Conservation (phyloP, 2,113 vertebrate genomes). For the Plectropomus leopardus region DNA sequence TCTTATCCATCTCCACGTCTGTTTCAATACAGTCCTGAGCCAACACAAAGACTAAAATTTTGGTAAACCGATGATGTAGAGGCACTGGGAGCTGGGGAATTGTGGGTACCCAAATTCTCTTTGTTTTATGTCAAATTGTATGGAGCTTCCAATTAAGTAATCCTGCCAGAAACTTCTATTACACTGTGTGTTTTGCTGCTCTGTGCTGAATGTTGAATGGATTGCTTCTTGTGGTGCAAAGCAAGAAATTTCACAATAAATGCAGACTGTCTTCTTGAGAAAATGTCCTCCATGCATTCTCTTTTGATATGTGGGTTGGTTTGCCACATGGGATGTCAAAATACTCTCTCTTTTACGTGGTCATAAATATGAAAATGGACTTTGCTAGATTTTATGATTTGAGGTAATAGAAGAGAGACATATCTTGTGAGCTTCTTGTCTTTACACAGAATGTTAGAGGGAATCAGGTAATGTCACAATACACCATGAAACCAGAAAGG, state of each 20-base stretch:
- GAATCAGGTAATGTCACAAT: neutral
- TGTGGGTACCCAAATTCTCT: constrained; percentile 29
- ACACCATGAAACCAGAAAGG: constrained; percentile 9
- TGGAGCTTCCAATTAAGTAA: constrained; percentile 6
- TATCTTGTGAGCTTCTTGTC: neutral
- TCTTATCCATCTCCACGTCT: neutral
- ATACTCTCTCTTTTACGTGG: neutral
- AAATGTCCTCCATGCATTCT: constrained; percentile 25
- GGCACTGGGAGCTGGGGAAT: neutral
- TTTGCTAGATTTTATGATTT: constrained; percentile 20
- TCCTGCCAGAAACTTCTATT: constrained; percentile 10
- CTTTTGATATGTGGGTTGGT: constrained; percentile 27
- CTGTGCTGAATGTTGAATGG: constrained; percentile 20
- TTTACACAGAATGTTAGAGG: neutral
- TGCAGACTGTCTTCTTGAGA: constrained; percentile 3
- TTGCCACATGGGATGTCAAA: constrained; percentile 19
- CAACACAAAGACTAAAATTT: constrained; percentile 14
- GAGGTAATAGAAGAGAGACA: neutral
- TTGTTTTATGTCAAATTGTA: constrained; percentile 26
- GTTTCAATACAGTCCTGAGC: constrained; percentile 17
- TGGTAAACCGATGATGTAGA: constrained; percentile 23
- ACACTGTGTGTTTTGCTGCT: constrained; percentile 5
- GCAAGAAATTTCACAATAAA: constrained; percentile 20
- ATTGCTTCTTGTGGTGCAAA: constrained; percentile 34
- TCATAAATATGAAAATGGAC: neutral